A percentile compares a stretch with the other conserved stretches of the same genome.
These are phyloP conservation scores for Rhinopomastus cyanomelas DNA, from an alignment of 2,113 vertebrate species.

Conservation along the genomic window DNA sequence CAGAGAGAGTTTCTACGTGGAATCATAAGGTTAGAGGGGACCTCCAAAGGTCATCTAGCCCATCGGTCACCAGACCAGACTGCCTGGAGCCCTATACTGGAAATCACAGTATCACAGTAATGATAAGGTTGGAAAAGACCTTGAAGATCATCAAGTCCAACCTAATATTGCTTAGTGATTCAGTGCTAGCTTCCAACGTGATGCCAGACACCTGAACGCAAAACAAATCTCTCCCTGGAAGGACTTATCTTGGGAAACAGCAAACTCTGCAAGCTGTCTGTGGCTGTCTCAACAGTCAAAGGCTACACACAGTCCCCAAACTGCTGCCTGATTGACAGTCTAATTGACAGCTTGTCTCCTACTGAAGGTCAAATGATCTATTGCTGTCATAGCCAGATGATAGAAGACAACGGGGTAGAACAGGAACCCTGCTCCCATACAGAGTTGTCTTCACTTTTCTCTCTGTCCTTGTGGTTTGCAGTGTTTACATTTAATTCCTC, in stretches of 20 bases:
- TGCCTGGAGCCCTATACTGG: too few relatives aligned
- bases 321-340: not conserved
- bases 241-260: not conserved
- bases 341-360: conserved; percentile 2
- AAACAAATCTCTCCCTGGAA: not conserved
- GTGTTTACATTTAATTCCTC: not conserved
- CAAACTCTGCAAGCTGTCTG: not conserved
- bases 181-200: too few relatives aligned
- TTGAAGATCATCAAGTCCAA: too few relatives aligned
- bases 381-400: not conserved
- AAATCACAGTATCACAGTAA: too few relatives aligned
- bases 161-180: too few relatives aligned
- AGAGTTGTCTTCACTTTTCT: not conserved
- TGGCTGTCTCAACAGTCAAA: not conserved
- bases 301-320: not conserved
- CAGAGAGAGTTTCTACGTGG: not conserved
- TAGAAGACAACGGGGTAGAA: not conserved
- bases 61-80: too few relatives aligned
- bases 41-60: too few relatives aligned
- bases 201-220: not conserved
- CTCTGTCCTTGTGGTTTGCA: not conserved
- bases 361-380: conserved; percentile 12
- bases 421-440: not conserved
- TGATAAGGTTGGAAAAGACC: too few relatives aligned
- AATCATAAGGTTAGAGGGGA: too few relatives aligned